phyloP scores from a whole-genome alignment of 2,888 invertebrate genomes.

The Synergus umbraculus region DNA sequence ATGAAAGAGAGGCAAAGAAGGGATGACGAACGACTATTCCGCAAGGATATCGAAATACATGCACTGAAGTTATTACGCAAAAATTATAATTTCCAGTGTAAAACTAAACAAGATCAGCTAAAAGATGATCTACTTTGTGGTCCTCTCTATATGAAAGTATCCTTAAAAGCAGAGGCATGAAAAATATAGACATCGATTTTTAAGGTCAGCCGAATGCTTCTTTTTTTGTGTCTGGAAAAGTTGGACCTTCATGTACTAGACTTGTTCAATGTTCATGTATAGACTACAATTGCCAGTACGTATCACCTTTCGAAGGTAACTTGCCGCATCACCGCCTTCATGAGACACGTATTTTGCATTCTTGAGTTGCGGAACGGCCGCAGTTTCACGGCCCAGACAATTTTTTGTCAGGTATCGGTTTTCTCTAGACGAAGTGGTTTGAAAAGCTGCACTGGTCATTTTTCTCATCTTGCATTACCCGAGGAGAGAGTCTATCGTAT shows the following conservation, averaged over 20 bases:
- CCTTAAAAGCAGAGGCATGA: background rate
- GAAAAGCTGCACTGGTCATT: constrained; percentile 31
- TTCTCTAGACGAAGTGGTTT: constrained; percentile 50
- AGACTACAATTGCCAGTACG: constrained; percentile 39
- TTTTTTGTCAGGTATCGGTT: constrained; percentile 57
- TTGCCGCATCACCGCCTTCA: constrained; percentile 40
- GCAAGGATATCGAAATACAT: constrained; percentile 8
- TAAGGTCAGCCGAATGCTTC: background rate
- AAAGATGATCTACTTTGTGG: no score
- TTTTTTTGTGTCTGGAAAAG: constrained; percentile 1
- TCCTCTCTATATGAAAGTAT: no score
- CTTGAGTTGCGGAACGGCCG: constrained; percentile 35
- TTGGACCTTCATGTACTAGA: background rate
- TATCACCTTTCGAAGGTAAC: constrained; percentile 34
- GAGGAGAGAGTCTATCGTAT: background rate
- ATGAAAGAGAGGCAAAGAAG: constrained; percentile 52
- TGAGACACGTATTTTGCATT: constrained; percentile 49
- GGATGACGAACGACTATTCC: constrained; percentile 45
- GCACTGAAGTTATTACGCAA: background rate
- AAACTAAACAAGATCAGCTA: no score
- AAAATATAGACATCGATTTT: constrained; percentile 30
- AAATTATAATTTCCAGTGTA: background rate
- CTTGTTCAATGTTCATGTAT: constrained; percentile 12
- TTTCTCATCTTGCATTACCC: constrained; percentile 14
- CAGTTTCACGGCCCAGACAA: constrained; percentile 44